Base-by-base conservation (phyloP, 2,888 invertebrate species). In the Thecophora atra region DNA sequence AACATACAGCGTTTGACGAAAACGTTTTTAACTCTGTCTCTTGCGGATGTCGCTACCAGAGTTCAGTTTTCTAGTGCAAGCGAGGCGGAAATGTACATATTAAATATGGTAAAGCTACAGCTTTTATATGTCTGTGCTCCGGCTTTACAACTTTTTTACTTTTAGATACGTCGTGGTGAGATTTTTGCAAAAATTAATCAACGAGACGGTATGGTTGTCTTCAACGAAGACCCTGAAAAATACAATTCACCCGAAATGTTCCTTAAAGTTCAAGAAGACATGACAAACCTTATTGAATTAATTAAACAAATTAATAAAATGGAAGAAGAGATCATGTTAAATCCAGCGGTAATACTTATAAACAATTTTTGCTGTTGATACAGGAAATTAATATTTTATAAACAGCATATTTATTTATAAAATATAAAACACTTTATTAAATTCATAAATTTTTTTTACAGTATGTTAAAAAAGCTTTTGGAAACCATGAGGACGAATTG, bases 131-230 rank as follows among this genome's bases (percentile, higher is more conserved):
- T n/a, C 1, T 1, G 11, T 21, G 11, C 7, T 37, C 21, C 11
- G 13, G 1, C 19, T 6, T 4, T 19, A 7, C 26, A 19, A 8
- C 37, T 67, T 21, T 11, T 19, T 13, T n/a, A 21, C 28, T 26
- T 44, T 44, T 80, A 97, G 97, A 98, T 99, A 81, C 97, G 97
- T 88, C 96, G 97, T 85, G 94, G 95, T 70, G 97, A 98, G 88
- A 98, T 99, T 79, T 97, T 93, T 88, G 98, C 98, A 30, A 94
- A 95, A 81, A 98, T 99, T 78, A 97, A 98, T 88, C 96, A 98
- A 88, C 96, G 95, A 86, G 98, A 98, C 87, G 98, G 98, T 17
- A 98, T 98, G 98, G 98, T 99, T 19, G 91, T 96, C 70, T 99
- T 99, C 85, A 91, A 95, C 79, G 98, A 98, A 82, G 96, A 95